phyloP scores from a whole-genome alignment of 2,797 vertebrate genomes.

The Darevskia mixta region DNA sequence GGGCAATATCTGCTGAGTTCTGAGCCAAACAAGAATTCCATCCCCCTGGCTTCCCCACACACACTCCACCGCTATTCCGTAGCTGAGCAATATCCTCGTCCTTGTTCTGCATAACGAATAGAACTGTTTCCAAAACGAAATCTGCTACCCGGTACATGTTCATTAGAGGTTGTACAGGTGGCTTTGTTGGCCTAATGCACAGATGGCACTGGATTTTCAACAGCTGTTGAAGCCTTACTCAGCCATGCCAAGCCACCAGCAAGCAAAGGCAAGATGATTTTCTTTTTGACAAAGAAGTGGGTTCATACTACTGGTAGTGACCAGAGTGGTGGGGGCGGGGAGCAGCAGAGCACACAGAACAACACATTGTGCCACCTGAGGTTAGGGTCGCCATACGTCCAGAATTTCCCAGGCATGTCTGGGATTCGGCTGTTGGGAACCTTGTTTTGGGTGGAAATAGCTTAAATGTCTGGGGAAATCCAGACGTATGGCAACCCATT shows the following conservation, averaged over 20 bases:
- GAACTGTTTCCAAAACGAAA: neutral
- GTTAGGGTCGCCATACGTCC: too few relatives aligned
- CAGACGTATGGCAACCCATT: too few relatives aligned
- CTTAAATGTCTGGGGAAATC: too few relatives aligned
- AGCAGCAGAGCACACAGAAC: too few relatives aligned
- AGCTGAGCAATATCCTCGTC: neutral
- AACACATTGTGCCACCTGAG: too few relatives aligned
- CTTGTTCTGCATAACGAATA: constrained; percentile 9
- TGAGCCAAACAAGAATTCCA: neutral
- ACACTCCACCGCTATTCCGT: neutral
- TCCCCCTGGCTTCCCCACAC: neutral
- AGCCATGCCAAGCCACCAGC: constrained; percentile 12
- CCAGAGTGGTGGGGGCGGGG: too few relatives aligned
- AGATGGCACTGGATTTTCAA: accelerated
- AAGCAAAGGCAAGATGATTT: neutral
- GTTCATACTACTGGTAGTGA: neutral
- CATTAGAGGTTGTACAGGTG: neutral
- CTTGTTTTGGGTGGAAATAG: too few relatives aligned
- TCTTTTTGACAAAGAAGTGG: neutral
- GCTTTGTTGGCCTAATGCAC: neutral
- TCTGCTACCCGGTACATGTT: neutral
- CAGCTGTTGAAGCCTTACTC: neutral
- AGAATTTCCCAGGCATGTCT: too few relatives aligned
- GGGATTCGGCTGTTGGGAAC: too few relatives aligned
- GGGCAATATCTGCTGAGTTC: constrained; percentile 4